These are phyloP conservation scores for Smittia sp. DNA, from an alignment of 2,888 invertebrate species.

Conservation along the genomic window DNA sequence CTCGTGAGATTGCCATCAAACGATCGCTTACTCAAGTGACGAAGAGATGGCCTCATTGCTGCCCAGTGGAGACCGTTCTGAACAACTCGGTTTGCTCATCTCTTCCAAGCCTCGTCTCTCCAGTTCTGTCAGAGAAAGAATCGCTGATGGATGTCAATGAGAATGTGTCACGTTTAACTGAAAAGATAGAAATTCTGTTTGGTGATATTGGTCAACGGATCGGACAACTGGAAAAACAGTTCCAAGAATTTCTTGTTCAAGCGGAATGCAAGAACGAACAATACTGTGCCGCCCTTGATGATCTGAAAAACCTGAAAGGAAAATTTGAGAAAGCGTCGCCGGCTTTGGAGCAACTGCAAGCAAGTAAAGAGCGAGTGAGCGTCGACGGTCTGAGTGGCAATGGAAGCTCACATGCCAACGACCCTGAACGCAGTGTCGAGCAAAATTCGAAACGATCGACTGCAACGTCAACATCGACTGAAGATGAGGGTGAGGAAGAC, in stretches of 20 bases:
- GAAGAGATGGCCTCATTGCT: background rate
- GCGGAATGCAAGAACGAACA: background rate
- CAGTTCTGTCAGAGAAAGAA: background rate
- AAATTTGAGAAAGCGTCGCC: background rate
- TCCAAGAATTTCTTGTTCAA: background rate
- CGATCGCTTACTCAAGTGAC: background rate
- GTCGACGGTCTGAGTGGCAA: no score
- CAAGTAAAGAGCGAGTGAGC: no score
- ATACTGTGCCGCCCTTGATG: background rate
- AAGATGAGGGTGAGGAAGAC: background rate
- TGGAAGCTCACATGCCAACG: no score
- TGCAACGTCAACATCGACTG: background rate
- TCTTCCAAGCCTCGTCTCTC: background rate
- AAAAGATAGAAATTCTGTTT: background rate
- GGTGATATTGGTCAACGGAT: background rate
- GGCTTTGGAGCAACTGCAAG: background rate
- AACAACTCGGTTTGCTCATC: background rate
- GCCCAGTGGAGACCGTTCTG: background rate
- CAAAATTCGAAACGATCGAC: background rate
- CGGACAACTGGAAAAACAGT: background rate
- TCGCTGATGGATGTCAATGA: background rate
- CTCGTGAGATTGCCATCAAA: background rate
- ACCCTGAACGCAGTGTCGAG: no score
- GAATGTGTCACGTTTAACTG: background rate
- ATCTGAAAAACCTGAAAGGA: background rate